These are phyloP conservation scores for Caranx ignobilis DNA, from an alignment of 2,113 vertebrate species.

Conservation along the genomic window DNA sequence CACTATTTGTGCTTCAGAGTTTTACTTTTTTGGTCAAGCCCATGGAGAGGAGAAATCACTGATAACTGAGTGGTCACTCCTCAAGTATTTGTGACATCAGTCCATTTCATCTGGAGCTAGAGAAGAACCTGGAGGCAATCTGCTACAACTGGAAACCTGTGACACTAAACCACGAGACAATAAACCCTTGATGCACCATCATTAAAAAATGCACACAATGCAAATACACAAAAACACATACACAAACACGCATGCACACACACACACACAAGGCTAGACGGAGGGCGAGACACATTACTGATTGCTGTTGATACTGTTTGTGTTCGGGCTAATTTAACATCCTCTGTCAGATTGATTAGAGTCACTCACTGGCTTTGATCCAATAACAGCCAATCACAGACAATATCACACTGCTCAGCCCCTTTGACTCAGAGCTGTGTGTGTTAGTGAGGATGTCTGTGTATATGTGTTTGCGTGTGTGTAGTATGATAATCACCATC, in stretches of 20 bases:
- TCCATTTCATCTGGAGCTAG: not conserved
- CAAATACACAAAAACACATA: constrained; percentile 1
- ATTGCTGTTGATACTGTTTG: constrained; percentile 61
- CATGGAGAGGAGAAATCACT: not conserved
- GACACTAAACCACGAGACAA: not conserved
- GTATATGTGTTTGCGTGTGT: constrained; percentile 30
- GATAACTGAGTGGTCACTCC: not conserved
- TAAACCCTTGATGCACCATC: constrained; percentile 4
- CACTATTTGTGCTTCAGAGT: not conserved
- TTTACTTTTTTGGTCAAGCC: not conserved
- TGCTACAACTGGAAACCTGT: not conserved
- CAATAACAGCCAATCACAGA: constrained; percentile 61
- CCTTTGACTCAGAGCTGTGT: constrained; percentile 14
- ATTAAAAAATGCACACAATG: not conserved
- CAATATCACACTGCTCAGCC: constrained; percentile 30
- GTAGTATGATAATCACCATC: constrained; percentile 74
- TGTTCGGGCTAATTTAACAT: constrained; percentile 62
- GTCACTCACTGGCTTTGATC: constrained; percentile 63
- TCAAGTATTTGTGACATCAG: not conserved
- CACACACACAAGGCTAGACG: not conserved
- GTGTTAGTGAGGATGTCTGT: constrained; percentile 22
- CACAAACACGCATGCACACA: not conserved
- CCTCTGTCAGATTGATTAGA: constrained; percentile 65
- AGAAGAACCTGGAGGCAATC: constrained; percentile 1
- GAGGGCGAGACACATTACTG: constrained; percentile 15